phyloP scores from a whole-genome alignment of 2,797 vertebrate genomes.

The Psittacula derbiana region DNA sequence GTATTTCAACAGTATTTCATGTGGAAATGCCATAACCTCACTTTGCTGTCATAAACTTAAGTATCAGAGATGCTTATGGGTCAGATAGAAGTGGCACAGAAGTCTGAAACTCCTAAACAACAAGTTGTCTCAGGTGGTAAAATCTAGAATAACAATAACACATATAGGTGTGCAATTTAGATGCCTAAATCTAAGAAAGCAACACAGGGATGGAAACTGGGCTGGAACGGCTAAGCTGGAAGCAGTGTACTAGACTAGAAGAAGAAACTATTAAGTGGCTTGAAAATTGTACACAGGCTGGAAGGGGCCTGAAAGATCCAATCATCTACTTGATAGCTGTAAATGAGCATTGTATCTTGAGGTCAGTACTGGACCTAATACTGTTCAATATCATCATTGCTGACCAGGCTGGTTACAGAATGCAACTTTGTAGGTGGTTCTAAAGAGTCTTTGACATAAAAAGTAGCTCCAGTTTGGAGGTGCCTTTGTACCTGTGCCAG shows the following conservation, averaged over 20 bases:
- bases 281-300: neutral
- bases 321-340: neutral
- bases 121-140: neutral
- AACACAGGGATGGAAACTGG: neutral
- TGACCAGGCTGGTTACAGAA: neutral
- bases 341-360: neutral
- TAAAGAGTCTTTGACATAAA: neutral
- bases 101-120: neutral
- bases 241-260: neutral
- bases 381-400: neutral
- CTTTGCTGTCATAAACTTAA: neutral
- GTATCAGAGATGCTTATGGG: neutral
- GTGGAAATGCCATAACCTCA: neutral
- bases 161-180: neutral
- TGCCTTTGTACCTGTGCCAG: neutral
- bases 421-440: neutral
- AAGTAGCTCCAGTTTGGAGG: neutral
- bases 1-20: neutral
- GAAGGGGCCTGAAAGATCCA: neutral
- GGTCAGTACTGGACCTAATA: neutral
- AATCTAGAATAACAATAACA: neutral
- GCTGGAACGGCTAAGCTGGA: neutral
- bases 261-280: neutral
- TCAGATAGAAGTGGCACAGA: neutral
- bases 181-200: neutral